Conservation (phyloP, 2,113 vertebrate species). For the Carollia perspicillata region DNA sequence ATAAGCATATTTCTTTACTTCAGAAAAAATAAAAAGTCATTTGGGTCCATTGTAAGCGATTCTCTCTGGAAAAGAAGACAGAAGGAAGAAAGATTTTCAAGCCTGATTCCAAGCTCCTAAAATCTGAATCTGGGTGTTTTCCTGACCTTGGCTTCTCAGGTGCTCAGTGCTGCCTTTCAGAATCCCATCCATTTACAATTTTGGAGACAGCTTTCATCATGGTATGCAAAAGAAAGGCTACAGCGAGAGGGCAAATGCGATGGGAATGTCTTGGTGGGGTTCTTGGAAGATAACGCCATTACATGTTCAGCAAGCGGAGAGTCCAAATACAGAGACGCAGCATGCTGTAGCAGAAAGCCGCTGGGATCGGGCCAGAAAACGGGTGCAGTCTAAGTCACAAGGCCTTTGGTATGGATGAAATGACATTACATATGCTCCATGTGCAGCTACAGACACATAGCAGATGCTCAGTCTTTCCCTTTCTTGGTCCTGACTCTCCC, state of each 20-base stretch:
- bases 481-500: not conserved
- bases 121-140: constrained; percentile 4
- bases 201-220: not conserved
- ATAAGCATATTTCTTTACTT: not conserved
- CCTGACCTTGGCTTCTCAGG: not conserved
- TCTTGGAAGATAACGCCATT: not conserved
- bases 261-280: not conserved
- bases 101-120: not conserved
- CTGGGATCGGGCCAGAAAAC: not conserved
- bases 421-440: not conserved
- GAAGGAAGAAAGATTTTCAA: not conserved
- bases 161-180: not conserved
- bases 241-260: not conserved
- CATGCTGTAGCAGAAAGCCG: not conserved
- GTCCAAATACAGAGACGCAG: not conserved
- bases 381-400: not conserved
- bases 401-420: not conserved
- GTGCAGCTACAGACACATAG: not conserved
- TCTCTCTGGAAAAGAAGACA: constrained; percentile 29
- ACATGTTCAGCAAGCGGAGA: not conserved
- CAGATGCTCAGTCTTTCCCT: not conserved
- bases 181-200: not conserved
- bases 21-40: not conserved
- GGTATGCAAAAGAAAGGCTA: not conserved
- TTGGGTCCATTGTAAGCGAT: constrained; percentile 28